Percentiles rank a stretch among this genome's conserved stretches.
Conservation (phyloP, 1,140 invertebrate genomes). For the Drosophila kepulauana region DNA sequence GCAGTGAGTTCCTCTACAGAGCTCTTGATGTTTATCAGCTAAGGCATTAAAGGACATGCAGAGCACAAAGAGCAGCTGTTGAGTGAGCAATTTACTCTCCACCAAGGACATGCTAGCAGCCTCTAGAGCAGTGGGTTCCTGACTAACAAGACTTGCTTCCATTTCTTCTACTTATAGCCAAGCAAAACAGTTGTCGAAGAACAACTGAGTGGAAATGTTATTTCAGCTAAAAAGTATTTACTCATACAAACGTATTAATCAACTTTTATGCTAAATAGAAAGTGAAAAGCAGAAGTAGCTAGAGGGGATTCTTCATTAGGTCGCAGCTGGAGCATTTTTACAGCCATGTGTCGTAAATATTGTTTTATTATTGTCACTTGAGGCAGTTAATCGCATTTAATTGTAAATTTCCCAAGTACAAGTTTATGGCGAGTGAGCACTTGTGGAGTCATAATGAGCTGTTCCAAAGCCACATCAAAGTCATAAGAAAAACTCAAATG, state of each 20-base stretch:
- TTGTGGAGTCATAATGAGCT: constrained; percentile 41
- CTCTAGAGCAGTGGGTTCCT: too few species aligned
- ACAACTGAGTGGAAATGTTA: background rate
- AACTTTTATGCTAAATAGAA: background rate
- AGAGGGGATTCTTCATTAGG: background rate
- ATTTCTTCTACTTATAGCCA: constrained; percentile 12
- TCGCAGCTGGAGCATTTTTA: too few species aligned
- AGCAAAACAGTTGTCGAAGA: background rate
- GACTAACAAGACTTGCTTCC: too few species aligned
- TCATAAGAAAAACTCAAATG: constrained; percentile 47
- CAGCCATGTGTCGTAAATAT: constrained; percentile 2
- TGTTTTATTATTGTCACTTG: constrained; percentile 21
- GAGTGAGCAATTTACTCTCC: background rate
- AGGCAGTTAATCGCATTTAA: constrained; percentile 21
- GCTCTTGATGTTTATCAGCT: background rate
- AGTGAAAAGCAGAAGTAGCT: background rate
- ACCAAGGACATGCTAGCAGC: constrained; percentile 8
- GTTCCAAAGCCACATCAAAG: constrained; percentile 29
- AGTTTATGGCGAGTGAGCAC: constrained; percentile 10
- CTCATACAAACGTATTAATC: too few species aligned
- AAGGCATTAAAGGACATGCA: background rate
- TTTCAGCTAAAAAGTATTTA: background rate
- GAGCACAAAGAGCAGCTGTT: background rate
- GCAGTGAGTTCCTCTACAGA: constrained; percentile 40
- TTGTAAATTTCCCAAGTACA: constrained; percentile 33